phyloP scores from a whole-genome alignment of 2,113 vertebrate genomes.

The Archocentrus centrarchus region DNA sequence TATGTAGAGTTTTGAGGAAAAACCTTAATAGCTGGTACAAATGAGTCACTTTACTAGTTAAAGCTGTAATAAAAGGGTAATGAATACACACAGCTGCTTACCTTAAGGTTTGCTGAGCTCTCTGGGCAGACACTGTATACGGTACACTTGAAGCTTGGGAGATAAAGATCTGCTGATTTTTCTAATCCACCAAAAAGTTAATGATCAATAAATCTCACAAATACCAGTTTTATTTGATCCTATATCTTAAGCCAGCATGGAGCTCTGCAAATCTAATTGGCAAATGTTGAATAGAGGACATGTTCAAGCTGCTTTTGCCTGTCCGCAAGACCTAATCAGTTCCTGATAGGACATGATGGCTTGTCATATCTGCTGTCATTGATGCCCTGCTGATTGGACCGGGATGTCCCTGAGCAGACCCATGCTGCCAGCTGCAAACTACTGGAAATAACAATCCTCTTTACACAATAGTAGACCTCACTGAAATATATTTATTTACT shows the following conservation, averaged over 20 bases:
- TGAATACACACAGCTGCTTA: neutral
- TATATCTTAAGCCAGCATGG: no score
- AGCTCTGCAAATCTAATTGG: no score
- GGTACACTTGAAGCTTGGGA: neutral
- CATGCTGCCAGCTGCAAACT: neutral
- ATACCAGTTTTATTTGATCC: no score
- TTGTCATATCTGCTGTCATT: neutral
- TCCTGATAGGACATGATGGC: no score
- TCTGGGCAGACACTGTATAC: neutral
- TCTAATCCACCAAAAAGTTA: neutral
- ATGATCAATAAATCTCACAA: neutral
- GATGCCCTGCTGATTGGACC: rapidly evolving
- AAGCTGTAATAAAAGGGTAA: conserved; percentile 13
- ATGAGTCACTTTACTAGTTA: conserved; percentile 34
- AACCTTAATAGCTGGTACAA: conserved; percentile 19
- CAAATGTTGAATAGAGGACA: no score
- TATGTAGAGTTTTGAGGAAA: neutral
- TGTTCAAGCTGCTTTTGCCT: neutral
- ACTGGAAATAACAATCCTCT: neutral
- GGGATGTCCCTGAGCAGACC: neutral
- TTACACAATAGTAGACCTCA: neutral
- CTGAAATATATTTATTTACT: neutral
- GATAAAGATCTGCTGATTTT: neutral
- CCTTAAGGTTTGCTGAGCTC: neutral
- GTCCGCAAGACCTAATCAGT: neutral